A percentile compares a stretch with the other conserved stretches of the same genome.
These are phyloP conservation scores for Elgaria multicarinata DNA, from an alignment of 2,113 vertebrate species.

Conservation along the genomic window DNA sequence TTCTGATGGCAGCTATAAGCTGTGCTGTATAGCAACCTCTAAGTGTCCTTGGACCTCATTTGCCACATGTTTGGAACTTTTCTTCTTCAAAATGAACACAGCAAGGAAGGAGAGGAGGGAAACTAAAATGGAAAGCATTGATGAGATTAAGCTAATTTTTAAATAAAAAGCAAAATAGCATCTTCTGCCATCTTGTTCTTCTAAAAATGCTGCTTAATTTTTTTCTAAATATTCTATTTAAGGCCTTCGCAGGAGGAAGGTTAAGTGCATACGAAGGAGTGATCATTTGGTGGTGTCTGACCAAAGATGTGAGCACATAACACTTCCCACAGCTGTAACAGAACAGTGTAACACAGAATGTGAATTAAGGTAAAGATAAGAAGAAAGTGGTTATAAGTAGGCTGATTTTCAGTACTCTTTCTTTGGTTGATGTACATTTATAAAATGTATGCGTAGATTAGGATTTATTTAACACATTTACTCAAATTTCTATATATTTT, in stretches of 20 bases:
- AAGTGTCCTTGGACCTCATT: neutral
- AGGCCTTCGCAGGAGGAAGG: constrained; percentile 82
- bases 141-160: neutral
- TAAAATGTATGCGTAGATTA: neutral
- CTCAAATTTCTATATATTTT: neutral
- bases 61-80: neutral
- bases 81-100: neutral
- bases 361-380: constrained; percentile 88
- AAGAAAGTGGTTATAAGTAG: neutral
- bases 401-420: neutral
- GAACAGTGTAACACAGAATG: constrained; percentile 92
- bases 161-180: neutral
- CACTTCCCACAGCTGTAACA: constrained; percentile 72
- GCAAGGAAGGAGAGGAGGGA: neutral
- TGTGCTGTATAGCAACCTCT: neutral
- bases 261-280: constrained; percentile 85
- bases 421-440: constrained; percentile 3
- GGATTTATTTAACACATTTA: neutral
- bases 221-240: constrained; percentile 32
- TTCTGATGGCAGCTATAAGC: neutral
- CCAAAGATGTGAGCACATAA: constrained; percentile 86
- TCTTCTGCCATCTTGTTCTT: neutral
- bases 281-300: constrained; percentile 88
- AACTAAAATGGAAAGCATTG: neutral
- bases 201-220: constrained; percentile 39